Evolutionary conservation across 2,888 invertebrate species (phyloP).

Genomic region (Gastracanthus pulcherrimus): DNA sequence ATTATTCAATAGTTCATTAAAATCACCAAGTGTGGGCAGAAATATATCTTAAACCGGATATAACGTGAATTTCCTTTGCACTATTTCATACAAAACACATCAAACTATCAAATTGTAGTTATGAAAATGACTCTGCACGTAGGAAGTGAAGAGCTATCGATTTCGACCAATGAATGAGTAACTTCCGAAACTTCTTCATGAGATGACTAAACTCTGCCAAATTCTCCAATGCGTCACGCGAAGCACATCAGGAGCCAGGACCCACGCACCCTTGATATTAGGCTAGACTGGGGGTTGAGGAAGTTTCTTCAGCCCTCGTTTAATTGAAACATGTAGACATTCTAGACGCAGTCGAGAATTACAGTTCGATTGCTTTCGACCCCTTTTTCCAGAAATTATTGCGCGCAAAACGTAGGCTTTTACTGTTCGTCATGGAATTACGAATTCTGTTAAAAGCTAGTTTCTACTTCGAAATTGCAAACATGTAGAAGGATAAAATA

Average conservation of each 20-base stretch:
- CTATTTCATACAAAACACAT: no score
- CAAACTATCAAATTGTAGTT: not conserved
- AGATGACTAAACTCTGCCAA: constrained; percentile 37
- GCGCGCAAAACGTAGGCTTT: not conserved
- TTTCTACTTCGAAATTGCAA: not conserved
- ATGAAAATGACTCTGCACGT: not conserved
- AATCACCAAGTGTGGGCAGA: no score
- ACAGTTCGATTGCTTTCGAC: constrained; percentile 10
- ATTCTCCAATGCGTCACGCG: constrained; percentile 36
- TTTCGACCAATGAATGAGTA: constrained; percentile 18
- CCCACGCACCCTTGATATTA: not conserved
- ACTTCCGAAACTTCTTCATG: not conserved
- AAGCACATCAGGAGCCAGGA: no score
- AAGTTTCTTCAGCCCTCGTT: not conserved
- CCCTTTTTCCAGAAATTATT: not conserved
- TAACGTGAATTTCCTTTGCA: no score
- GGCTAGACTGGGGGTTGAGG: not conserved
- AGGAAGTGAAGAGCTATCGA: not conserved
- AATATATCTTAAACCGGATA: no score
- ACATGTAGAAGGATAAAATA: not conserved
- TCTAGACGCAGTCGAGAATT: not conserved
- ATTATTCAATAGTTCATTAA: no score
- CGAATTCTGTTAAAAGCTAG: not conserved
- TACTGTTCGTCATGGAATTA: constrained; percentile 16
- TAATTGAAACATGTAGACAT: not conserved